These are phyloP conservation scores for Ormyrus labotus DNA, from an alignment of 2,888 invertebrate genomes.

Conservation along the genomic window DNA sequence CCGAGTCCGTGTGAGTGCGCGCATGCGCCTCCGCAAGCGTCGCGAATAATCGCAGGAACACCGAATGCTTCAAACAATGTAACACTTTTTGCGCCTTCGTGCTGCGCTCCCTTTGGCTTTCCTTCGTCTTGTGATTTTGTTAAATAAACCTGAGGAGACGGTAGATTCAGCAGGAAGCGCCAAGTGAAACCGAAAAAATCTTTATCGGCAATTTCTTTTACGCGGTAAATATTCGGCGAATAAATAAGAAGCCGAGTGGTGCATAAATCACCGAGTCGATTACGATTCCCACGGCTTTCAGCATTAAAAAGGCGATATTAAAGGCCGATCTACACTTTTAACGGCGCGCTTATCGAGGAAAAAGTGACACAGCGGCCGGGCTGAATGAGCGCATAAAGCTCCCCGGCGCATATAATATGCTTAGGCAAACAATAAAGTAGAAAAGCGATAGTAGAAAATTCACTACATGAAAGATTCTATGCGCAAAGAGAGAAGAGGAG, in stretches of 20 bases:
- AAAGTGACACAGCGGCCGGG: conserved; percentile 21
- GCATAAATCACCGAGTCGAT: too few species aligned
- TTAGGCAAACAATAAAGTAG: conserved; percentile 36
- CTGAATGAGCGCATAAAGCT: conserved; percentile 26
- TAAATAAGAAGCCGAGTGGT: too few species aligned
- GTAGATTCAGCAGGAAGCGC: too few species aligned
- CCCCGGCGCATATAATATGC: conserved; percentile 18
- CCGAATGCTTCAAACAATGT: conserved; percentile 13
- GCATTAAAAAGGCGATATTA: conserved; percentile 19
- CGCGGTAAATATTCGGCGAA: too few species aligned
- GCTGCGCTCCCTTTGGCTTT: too few species aligned
- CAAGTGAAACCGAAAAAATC: too few species aligned
- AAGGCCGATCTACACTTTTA: conserved; percentile 10
- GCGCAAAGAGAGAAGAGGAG: conserved; percentile 19
- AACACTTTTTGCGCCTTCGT: too few species aligned
- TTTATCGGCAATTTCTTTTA: too few species aligned
- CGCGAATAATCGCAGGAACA: not conserved
- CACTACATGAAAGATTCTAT: conserved; percentile 14
- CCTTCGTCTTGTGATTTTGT: too few species aligned
- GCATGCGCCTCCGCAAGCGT: conserved; percentile 23
- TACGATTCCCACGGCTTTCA: conserved; percentile 14
- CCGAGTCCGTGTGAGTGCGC: not conserved
- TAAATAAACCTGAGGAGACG: too few species aligned
- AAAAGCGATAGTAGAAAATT: conserved; percentile 23
- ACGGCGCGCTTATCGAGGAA: conserved; percentile 4